These are phyloP conservation scores for Cepaea nemoralis DNA, from an alignment of 1,140 invertebrate species.

Conservation along the genomic window DNA sequence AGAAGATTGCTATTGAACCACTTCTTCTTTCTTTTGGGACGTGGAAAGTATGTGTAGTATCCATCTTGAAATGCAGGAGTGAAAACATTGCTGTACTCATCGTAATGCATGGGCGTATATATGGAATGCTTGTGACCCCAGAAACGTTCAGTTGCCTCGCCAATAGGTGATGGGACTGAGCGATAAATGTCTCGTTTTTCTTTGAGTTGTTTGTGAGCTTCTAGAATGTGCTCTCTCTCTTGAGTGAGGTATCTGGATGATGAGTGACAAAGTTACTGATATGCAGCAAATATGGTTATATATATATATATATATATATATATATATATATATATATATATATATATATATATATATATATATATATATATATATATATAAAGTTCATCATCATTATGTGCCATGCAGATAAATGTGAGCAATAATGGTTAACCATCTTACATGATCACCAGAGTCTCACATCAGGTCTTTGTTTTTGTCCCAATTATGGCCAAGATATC, in stretches of 20 bases:
- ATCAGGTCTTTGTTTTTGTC: no score
- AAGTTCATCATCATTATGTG: no score
- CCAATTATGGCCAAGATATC: no score
- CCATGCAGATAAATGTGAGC: no score
- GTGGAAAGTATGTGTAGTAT: slow-evolving; percentile 25
- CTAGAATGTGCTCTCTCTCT: slow-evolving; percentile 23
- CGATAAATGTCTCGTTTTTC: background rate
- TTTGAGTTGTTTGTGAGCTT: slow-evolving; percentile 3
- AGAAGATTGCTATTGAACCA: background rate
- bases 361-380: no score
- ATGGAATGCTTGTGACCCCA: slow-evolving; percentile 30
- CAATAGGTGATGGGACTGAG: slow-evolving; percentile 25
- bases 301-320: no score
- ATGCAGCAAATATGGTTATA: background rate
- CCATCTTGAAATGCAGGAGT: slow-evolving; percentile 30
- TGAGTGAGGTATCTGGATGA: slow-evolving; percentile 9
- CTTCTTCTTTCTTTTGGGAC: background rate
- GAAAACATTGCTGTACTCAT: background rate
- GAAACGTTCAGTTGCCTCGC: slow-evolving; percentile 13
- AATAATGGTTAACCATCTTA: no score
- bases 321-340: no score
- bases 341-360: no score
- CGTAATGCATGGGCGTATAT: slow-evolving; percentile 19
- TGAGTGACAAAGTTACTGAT: background rate
- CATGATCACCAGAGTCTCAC: no score